Conservation (phyloP, 2,113 vertebrate genomes). For the Pampusana beccarii region DNA sequence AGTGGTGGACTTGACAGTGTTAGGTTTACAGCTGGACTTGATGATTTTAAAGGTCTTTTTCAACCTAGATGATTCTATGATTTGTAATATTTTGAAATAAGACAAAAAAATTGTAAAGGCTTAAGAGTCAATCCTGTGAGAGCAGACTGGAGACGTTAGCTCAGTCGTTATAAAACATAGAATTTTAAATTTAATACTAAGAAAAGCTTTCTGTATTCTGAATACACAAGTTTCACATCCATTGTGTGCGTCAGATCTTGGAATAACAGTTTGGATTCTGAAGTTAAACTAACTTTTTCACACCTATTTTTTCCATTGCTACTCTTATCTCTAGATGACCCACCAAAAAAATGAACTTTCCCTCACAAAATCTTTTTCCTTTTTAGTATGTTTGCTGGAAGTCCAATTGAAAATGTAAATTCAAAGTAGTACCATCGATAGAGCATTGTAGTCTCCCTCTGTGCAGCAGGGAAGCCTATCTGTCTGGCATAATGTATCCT, state of each 20-base stretch:
- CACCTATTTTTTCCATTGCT: background rate
- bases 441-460: background rate
- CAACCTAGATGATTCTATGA: too few species aligned
- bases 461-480: background rate
- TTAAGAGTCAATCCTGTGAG: background rate
- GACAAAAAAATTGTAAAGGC: background rate
- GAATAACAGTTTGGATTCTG: background rate
- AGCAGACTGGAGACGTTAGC: background rate
- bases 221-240: background rate
- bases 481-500: background rate
- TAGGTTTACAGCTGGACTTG: too few species aligned
- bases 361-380: background rate
- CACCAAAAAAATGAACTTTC: background rate
- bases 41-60: too few species aligned
- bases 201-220: background rate
- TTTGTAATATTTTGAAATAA: background rate
- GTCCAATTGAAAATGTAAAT: background rate
- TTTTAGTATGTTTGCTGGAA: background rate
- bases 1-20: too few species aligned
- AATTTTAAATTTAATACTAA: background rate
- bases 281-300: background rate
- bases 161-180: background rate
- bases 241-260: background rate
- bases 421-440: background rate
- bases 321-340: background rate